Conservation (phyloP, 2,113 vertebrate species). For the Irena cyanogastra region DNA sequence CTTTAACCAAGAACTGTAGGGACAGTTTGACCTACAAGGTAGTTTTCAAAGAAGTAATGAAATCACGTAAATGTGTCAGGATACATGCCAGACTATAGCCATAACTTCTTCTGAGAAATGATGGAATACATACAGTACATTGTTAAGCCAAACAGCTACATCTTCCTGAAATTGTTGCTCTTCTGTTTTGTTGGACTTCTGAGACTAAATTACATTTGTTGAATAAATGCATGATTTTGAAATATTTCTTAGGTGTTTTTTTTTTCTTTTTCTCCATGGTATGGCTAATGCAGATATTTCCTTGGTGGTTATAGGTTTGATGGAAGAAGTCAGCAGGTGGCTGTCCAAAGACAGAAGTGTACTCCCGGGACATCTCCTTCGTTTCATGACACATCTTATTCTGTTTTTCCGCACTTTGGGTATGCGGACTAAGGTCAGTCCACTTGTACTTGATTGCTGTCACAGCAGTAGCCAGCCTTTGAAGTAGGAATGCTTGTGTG, state of each 20-base stretch:
- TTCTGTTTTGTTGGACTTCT: not conserved
- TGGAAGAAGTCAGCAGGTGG: constrained; percentile 93
- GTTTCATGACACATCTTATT: constrained; percentile 92
- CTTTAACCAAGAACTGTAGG: not conserved
- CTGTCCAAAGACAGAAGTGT: constrained; percentile 74
- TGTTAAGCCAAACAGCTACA: not conserved
- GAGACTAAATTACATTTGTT: not conserved
- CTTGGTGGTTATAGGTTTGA: constrained; percentile 75
- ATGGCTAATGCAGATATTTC: not conserved
- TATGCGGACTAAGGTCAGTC: constrained; percentile 85
- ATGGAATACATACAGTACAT: not conserved
- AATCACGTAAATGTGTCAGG: not conserved
- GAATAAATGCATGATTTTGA: not conserved
- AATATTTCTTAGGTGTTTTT: not conserved
- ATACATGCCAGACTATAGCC: not conserved
- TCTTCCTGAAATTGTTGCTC: not conserved
- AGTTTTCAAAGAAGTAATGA: not conserved
- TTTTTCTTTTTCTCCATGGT: not conserved
- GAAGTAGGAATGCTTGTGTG: not conserved
- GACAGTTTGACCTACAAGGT: not conserved
- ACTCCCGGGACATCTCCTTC: constrained; percentile 88
- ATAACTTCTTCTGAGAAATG: not conserved
- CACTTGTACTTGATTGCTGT: not conserved
- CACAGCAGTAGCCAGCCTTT: not conserved
- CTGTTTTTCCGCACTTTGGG: constrained; percentile 90